These are phyloP conservation scores for Limenitis camilla DNA, from an alignment of 2,888 invertebrate species.

Conservation along the genomic window DNA sequence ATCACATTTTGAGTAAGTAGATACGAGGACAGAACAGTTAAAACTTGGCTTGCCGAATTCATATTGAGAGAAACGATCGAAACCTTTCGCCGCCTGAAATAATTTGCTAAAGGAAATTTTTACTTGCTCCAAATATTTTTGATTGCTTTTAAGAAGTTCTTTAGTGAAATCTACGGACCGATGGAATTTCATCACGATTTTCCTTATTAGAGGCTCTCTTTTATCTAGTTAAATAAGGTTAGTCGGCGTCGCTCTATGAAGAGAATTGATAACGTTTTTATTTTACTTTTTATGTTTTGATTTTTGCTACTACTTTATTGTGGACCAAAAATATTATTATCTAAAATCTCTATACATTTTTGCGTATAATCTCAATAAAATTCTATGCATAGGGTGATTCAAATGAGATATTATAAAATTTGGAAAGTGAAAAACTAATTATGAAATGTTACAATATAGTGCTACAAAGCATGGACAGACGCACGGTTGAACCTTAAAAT, in stretches of 20 bases:
- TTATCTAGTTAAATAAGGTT: conserved; percentile 19
- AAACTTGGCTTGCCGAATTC: conserved; percentile 62
- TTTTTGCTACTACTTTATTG: too few species aligned
- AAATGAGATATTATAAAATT: neutral
- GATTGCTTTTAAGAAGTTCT: conserved; percentile 38
- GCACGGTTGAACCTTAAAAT: conserved; percentile 1
- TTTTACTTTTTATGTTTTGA: neutral
- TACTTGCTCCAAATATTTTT: conserved; percentile 32
- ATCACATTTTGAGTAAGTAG: conserved; percentile 40
- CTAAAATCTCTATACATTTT: too few species aligned
- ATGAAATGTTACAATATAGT: neutral
- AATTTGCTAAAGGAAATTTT: conserved; percentile 36
- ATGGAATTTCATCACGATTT: conserved; percentile 25
- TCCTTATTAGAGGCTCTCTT: conserved; percentile 20
- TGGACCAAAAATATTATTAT: too few species aligned
- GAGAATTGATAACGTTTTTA: neutral
- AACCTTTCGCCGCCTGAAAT: conserved; percentile 23
- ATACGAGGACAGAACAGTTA: conserved; percentile 48
- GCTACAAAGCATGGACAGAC: conserved; percentile 1
- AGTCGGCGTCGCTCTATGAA: conserved; percentile 1
- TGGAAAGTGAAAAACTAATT: neutral
- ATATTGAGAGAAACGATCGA: conserved; percentile 36
- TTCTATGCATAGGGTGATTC: too few species aligned
- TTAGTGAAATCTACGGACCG: conserved; percentile 24
- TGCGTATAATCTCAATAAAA: too few species aligned